These are phyloP conservation scores for Scyliorhinus canicula DNA, from an alignment of 2,797 vertebrate genomes.

Conservation along the genomic window DNA sequence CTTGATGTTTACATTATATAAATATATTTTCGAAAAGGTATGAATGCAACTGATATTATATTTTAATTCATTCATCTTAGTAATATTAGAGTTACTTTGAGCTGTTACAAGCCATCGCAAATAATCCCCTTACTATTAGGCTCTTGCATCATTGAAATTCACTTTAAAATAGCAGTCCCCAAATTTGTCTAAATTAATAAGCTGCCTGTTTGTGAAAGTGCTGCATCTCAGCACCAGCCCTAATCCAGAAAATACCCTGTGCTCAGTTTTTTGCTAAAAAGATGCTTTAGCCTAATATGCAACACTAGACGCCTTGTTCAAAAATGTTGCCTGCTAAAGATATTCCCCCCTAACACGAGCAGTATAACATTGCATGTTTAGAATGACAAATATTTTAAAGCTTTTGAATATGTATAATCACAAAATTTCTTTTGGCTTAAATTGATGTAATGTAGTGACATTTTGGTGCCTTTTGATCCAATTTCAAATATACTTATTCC, in stretches of 20 bases:
- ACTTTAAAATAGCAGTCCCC: background rate
- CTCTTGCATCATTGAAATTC: background rate
- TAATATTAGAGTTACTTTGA: background rate
- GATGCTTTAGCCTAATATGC: background rate
- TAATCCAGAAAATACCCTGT: conserved; percentile 6
- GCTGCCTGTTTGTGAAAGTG: background rate
- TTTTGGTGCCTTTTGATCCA: conserved; percentile 19
- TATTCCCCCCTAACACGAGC: background rate
- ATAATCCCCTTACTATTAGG: background rate
- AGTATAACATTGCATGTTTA: background rate
- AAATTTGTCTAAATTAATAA: background rate
- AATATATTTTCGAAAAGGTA: conserved; percentile 1
- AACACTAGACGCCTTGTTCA: background rate
- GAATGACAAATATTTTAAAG: conserved; percentile 3
- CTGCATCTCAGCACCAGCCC: background rate
- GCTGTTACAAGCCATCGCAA: background rate
- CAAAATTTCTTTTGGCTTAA: conserved; percentile 1
- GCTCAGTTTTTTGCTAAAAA: conserved; percentile 8
- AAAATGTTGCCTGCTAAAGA: background rate
- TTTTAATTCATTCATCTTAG: background rate
- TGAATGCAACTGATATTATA: conserved; percentile 1
- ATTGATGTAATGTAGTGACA: conserved; percentile 1
- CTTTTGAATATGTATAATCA: background rate
- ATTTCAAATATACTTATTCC: conserved; percentile 33
- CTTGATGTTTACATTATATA: background rate